A percentile compares a stretch with the other conserved stretches of the same genome.
Evolutionary conservation across 2,797 vertebrate genomes (phyloP).

Genomic region (Jordanella pulchra): DNA sequence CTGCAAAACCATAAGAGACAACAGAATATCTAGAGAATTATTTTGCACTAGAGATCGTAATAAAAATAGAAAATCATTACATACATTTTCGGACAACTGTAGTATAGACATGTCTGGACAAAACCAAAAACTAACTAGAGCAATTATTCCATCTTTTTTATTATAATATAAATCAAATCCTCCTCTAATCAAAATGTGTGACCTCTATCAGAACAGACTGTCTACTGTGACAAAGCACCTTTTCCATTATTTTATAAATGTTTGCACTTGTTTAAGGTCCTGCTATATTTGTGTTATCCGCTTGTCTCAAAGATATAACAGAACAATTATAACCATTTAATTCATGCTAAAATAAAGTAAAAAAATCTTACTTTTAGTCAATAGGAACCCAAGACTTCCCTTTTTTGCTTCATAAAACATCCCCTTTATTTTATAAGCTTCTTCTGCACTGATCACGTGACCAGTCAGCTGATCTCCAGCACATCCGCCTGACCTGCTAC

Average conservation of each 20-base stretch:
- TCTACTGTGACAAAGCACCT: background rate
- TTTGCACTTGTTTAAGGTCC: background rate
- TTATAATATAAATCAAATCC: background rate
- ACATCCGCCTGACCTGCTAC: slow-evolving; percentile 74
- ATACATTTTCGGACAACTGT: background rate
- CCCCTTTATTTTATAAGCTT: background rate
- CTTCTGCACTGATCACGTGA: slow-evolving; percentile 70
- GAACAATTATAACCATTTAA: background rate
- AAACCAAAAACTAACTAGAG: background rate
- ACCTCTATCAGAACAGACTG: background rate
- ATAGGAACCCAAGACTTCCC: no score
- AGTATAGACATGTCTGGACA: background rate
- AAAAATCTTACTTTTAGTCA: no score
- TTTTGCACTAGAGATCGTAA: no score
- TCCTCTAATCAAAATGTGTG: background rate
- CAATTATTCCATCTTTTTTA: background rate
- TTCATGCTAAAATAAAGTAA: background rate
- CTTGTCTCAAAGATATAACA: background rate
- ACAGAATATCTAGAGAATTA: no score
- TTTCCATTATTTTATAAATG: background rate
- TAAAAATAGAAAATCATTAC: background rate
- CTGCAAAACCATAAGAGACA: no score
- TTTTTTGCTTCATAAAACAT: background rate
- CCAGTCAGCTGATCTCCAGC: slow-evolving; percentile 74
- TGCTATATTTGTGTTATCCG: background rate